Percentiles rank a stretch among this genome's conserved stretches.
phyloP scores from a whole-genome alignment of 2,113 vertebrate genomes.

The Laticauda colubrina region DNA sequence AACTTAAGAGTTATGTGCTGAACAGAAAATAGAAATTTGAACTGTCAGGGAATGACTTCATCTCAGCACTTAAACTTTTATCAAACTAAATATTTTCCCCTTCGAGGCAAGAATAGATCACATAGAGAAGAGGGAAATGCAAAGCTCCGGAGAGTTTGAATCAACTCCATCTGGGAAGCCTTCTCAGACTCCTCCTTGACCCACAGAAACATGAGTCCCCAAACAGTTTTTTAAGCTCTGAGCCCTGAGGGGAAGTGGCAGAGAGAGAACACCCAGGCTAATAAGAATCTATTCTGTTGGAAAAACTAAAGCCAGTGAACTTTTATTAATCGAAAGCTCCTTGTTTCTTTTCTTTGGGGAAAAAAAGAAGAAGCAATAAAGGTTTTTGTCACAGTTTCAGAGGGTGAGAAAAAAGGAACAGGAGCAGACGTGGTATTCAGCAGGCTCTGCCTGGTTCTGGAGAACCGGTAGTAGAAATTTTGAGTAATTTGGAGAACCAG shows the following conservation, averaged over 20 bases:
- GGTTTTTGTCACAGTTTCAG: neutral
- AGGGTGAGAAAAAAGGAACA: neutral
- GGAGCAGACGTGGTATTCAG: no score
- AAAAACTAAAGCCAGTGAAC: neutral
- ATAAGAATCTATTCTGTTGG: neutral
- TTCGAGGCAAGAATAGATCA: rapidly evolving
- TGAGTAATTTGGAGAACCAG: no score
- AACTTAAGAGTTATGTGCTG: slow-evolving; percentile 26
- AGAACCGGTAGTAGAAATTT: no score
- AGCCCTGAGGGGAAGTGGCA: neutral
- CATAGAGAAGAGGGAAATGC: neutral
- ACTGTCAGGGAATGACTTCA: slow-evolving; percentile 11
- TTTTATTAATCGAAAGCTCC: neutral
- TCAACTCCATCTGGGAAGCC: rapidly evolving
- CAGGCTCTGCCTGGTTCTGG: no score
- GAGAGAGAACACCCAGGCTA: neutral
- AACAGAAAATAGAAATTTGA: slow-evolving; percentile 5
- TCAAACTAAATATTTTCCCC: slow-evolving; percentile 2
- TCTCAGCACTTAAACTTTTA: slow-evolving; percentile 17
- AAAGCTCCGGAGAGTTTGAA: rapidly evolving
- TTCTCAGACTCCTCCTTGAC: neutral
- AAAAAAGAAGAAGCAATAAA: neutral
- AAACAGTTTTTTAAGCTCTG: rapidly evolving
- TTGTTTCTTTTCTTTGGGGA: neutral
- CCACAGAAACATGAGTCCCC: neutral